Evolutionary conservation across 2,797 vertebrate species (phyloP).

Genomic region (Gymnothorax reevesii): DNA sequence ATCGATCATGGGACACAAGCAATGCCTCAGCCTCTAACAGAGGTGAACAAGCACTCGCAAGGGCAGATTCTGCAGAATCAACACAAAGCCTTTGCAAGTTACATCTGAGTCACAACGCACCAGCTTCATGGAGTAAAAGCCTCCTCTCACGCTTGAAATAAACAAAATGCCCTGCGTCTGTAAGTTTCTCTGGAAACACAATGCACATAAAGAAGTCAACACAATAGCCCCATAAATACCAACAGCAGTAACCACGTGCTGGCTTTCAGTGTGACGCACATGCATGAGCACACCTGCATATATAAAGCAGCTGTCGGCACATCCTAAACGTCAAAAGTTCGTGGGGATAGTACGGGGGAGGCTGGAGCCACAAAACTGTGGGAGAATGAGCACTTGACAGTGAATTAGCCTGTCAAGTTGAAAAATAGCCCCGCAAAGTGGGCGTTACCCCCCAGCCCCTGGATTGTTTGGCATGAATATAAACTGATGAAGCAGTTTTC

Average conservation of each 20-base stretch:
- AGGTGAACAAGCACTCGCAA: constrained; percentile 20
- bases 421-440: too few species aligned
- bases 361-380: too few species aligned
- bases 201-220: not conserved
- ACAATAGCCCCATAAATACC: not conserved
- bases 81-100: not conserved
- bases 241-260: not conserved
- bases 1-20: constrained; percentile 38
- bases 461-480: too few species aligned
- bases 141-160: not conserved
- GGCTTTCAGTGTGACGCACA: not conserved
- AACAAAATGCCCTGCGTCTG: not conserved
- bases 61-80: not conserved
- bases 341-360: not conserved
- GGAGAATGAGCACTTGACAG: too few species aligned
- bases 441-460: too few species aligned
- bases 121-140: not conserved
- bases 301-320: not conserved
- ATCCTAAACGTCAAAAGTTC: not conserved
- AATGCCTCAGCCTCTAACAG: not conserved
- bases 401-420: too few species aligned
- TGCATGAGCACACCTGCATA: not conserved
- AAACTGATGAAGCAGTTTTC: too few species aligned
- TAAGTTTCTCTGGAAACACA: not conserved
- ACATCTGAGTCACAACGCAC: not conserved